Percentiles rank a stretch among this genome's conserved stretches.
These are phyloP conservation scores for Merops nubicus DNA, from an alignment of 2,113 vertebrate species.

Conservation along the genomic window DNA sequence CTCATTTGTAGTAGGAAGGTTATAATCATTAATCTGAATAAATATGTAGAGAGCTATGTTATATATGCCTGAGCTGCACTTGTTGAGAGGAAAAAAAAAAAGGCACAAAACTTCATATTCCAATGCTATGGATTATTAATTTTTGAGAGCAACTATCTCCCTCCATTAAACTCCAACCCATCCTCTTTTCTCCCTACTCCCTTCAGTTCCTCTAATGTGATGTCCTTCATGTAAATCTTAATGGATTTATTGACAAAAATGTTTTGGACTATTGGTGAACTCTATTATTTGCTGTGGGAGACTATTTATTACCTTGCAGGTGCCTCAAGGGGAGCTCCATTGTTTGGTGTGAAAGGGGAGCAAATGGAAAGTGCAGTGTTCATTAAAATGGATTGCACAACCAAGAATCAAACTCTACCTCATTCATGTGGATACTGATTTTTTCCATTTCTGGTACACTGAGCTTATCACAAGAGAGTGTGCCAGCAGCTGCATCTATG, in stretches of 20 bases:
- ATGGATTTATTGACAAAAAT: not conserved
- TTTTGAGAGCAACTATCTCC: not conserved
- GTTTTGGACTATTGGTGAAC: not conserved
- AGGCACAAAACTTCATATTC: not conserved
- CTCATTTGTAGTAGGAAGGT: not conserved
- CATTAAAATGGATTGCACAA: not conserved
- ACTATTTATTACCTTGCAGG: not conserved
- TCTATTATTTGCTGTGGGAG: not conserved
- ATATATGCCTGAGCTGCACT: not conserved
- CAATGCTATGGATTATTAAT: not conserved
- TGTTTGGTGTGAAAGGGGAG: conserved; percentile 25
- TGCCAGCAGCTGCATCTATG: not conserved
- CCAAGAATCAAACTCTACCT: not conserved
- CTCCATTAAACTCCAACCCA: not conserved
- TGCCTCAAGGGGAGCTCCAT: not conserved
- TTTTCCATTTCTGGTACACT: conserved; percentile 23
- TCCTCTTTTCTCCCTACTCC: not conserved
- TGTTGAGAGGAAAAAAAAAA: not conserved
- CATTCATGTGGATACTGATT: not conserved
- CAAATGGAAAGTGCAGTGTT: not conserved
- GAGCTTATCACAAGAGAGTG: conserved; percentile 23
- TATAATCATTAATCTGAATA: not conserved
- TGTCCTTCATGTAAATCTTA: not conserved
- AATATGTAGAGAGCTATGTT: not conserved
- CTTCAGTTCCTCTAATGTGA: not conserved